Evolutionary conservation across 2,797 vertebrate species (phyloP), one percentile per base, ranked within the genome.

Genomic region (Danio aesculapii): DNA sequence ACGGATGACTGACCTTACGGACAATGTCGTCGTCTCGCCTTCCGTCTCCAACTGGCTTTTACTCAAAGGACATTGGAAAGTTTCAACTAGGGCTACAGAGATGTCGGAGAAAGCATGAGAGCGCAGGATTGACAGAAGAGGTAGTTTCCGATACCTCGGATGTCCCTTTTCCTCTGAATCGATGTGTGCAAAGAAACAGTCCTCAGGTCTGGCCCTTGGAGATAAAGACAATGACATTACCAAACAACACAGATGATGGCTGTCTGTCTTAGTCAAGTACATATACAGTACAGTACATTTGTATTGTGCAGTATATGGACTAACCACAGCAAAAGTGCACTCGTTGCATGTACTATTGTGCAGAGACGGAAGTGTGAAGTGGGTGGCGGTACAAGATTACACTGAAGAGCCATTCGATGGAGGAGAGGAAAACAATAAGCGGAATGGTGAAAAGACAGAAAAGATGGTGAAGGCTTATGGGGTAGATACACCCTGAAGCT

Each of bases 191-290:
- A 81, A 87, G 64, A 85, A 63, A 63, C 47, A 71, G 30, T 43
- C 11, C 21, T 74, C 68, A 81, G 86, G 88, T 75, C 85, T 86
- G 83, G 61, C 71, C 61, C 84, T 88, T 83, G 84, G 85, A 90
- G 89, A 91, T 91, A 90, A 87, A 88, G 84, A 85, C 85, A 73
- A 72, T 81, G 74, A 84, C 87, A 89, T 90, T 89, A 90, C 81
- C 73, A 81, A 77, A 83, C 63, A 79, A 47, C 49, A 71, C 55
- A 59, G 73, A 81, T 67, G 81, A 81, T 68, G 57, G 74, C 53
- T 5, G 57, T 77, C 59, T 73, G 62, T 57, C 41, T 75, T 11
- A 30, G 58, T 50, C 58, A 68, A 74, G 73, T 79, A 75, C 61
- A 71, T 82, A 79, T 79, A 53, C 4, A 53, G 30, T 30, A 30